These are phyloP conservation scores for Morus bassanus DNA, from an alignment of 2,797 vertebrate genomes.

Conservation along the genomic window DNA sequence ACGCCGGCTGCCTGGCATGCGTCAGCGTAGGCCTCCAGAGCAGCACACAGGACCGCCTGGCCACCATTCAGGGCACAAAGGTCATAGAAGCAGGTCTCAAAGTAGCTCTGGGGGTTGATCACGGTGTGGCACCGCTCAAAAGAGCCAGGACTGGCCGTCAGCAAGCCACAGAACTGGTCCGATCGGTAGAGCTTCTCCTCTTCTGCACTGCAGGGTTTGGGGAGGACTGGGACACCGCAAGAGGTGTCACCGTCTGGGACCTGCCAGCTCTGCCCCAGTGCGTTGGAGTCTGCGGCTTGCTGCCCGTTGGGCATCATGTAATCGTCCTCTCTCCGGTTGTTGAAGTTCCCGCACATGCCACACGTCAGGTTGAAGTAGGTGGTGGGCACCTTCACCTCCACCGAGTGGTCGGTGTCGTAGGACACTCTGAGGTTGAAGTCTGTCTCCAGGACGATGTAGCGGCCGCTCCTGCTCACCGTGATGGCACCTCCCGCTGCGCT, in stretches of 20 bases:
- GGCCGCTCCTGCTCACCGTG: conserved; percentile 68
- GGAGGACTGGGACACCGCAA: conserved; percentile 64
- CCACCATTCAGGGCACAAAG: conserved; percentile 78
- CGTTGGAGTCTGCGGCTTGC: conserved; percentile 43
- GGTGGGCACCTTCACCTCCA: conserved; percentile 79
- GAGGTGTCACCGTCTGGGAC: not conserved
- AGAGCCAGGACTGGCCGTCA: conserved; percentile 73
- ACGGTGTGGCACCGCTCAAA: conserved; percentile 76
- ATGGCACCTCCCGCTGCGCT: conserved; percentile 54
- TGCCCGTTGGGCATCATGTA: conserved; percentile 69
- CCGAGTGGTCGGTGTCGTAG: conserved; percentile 74
- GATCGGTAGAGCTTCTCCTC: conserved; percentile 71
- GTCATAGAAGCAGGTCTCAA: conserved; percentile 77
- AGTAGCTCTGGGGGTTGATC: conserved; percentile 76
- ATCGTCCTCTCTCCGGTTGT: conserved; percentile 75
- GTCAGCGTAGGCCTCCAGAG: conserved; percentile 69
- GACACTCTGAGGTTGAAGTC: conserved; percentile 77
- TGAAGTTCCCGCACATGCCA: conserved; percentile 88
- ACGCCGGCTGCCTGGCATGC: conserved; percentile 77
- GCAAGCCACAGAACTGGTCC: conserved; percentile 78
- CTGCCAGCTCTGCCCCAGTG: conserved; percentile 78
- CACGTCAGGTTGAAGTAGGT: conserved; percentile 79
- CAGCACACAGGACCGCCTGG: conserved; percentile 70
- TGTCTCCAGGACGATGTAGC: conserved; percentile 74
- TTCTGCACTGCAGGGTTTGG: conserved; percentile 66